A percentile compares a stretch with the other conserved stretches of the same genome.
Conservation (phyloP, 2,797 vertebrate genomes). For the Sparus aurata region DNA sequence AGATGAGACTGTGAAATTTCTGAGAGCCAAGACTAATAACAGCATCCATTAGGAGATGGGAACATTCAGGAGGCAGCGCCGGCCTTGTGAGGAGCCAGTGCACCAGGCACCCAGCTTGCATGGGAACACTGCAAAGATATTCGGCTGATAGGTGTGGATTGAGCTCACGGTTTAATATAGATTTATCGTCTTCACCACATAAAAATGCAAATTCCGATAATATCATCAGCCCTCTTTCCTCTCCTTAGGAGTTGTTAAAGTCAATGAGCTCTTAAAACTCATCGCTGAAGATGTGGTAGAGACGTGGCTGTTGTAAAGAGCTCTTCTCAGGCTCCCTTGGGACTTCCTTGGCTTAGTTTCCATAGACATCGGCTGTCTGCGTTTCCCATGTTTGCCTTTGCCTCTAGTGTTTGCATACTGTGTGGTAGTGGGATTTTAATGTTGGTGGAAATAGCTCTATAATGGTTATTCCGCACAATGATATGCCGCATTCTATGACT, state of each 20-base stretch:
- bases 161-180: constrained; percentile 75
- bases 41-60: constrained; percentile 79
- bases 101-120: constrained; percentile 48
- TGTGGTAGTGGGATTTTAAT: constrained; percentile 46
- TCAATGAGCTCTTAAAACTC: constrained; percentile 84
- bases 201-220: constrained; percentile 80
- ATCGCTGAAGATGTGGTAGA: constrained; percentile 62
- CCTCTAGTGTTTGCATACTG: constrained; percentile 67
- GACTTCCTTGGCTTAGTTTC: constrained; percentile 66
- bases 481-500: constrained; percentile 56
- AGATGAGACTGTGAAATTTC: constrained; percentile 80
- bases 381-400: constrained; percentile 66
- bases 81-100: constrained; percentile 54
- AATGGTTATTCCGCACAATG: constrained; percentile 67
- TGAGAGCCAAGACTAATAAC: constrained; percentile 82
- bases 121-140: constrained; percentile 59
- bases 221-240: constrained; percentile 71
- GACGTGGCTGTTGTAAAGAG: constrained; percentile 70
- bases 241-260: constrained; percentile 83
- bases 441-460: constrained; percentile 63
- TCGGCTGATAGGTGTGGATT: constrained; percentile 66
- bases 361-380: constrained; percentile 66
- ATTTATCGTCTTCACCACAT: constrained; percentile 77
- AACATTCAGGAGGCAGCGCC: constrained; percentile 67
- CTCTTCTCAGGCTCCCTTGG: constrained; percentile 53